Conservation (phyloP, 2,888 invertebrate genomes). For the Muscina levida region DNA sequence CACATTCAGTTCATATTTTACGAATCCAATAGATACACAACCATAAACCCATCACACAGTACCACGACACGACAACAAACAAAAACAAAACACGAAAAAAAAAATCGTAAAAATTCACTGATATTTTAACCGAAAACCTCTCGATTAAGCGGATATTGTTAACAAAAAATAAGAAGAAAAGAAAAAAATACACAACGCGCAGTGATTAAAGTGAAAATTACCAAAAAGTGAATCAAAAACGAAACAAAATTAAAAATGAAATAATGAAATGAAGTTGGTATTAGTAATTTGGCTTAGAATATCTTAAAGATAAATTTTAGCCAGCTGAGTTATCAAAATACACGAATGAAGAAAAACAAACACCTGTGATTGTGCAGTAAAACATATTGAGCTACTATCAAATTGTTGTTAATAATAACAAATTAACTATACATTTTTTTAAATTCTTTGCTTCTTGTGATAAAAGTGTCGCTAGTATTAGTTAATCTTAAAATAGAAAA, state of each 20-base stretch:
- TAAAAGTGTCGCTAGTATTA: neutral
- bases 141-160: slow-evolving; percentile 24
- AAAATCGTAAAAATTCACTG: slow-evolving; percentile 1
- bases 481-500: too few species aligned
- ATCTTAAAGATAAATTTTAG: slow-evolving; percentile 54
- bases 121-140: slow-evolving; percentile 4
- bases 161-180: neutral
- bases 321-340: neutral
- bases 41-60: slow-evolving; percentile 19
- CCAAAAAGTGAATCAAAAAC: neutral
- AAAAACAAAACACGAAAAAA: slow-evolving; percentile 14
- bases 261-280: too few species aligned
- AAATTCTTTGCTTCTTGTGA: neutral
- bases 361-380: slow-evolving; percentile 44
- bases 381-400: neutral
- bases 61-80: neutral
- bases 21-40: slow-evolving; percentile 78
- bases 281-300: neutral
- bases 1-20: slow-evolving; percentile 78
- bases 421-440: too few species aligned
- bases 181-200: slow-evolving; percentile 24
- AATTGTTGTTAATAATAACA: too few species aligned
- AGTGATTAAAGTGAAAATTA: slow-evolving; percentile 3
- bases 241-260: too few species aligned
- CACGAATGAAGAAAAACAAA: too few species aligned